A percentile compares a stretch with the other conserved stretches of the same genome.
Evolutionary conservation across 2,888 invertebrate genomes (phyloP).

Genomic region (Netelia melanura): DNA sequence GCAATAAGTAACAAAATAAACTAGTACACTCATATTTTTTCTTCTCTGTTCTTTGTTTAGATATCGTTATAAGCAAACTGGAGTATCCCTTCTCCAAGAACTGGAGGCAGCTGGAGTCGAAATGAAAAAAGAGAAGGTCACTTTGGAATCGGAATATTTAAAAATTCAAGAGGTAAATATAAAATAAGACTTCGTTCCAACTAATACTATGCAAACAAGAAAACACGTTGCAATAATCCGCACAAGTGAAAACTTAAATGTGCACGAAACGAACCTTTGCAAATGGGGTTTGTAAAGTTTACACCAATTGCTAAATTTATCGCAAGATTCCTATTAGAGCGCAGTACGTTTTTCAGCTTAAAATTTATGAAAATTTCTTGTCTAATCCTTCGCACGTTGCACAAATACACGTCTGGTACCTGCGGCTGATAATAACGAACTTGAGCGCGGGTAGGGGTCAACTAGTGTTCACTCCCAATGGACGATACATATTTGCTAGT

Average conservation of each 20-base stretch:
- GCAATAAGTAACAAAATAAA: no score
- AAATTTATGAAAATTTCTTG: not conserved
- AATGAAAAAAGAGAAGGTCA: conserved; percentile 50
- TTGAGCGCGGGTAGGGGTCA: conserved; percentile 30
- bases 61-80: conserved; percentile 43
- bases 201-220: conserved; percentile 7
- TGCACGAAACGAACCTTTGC: conserved; percentile 5
- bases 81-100: conserved; percentile 6
- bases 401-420: conserved; percentile 35
- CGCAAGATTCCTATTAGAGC: not conserved
- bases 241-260: not conserved
- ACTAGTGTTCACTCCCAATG: conserved; percentile 35
- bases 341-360: not conserved
- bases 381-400: not conserved
- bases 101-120: conserved; percentile 14
- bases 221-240: not conserved
- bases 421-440: conserved; percentile 43
- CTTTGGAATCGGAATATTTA: conserved; percentile 60
- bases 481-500: not conserved
- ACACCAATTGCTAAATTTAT: not conserved
- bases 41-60: conserved; percentile 23
- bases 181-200: not conserved
- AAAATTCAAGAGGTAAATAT: conserved; percentile 52
- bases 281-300: not conserved
- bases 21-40: not conserved